Evolutionary conservation across 2,113 vertebrate species (phyloP), one percentile per base, ranked within the genome.

Genomic region (Callithrix jacchus): DNA sequence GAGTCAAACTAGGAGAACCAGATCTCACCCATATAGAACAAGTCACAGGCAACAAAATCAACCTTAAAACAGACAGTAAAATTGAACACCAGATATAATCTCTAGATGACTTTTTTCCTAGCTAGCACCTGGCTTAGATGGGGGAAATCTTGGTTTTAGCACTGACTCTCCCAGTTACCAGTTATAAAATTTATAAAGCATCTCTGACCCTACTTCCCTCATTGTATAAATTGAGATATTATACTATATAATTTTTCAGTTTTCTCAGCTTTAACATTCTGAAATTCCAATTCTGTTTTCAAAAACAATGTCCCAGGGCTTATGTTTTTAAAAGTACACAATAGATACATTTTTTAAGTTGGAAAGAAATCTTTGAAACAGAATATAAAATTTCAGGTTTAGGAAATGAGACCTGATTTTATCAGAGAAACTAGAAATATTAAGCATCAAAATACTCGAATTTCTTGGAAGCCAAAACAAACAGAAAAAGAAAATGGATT

Each of bases 401-500:
- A 71, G 18, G 11, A 77, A 18, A 13, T 18, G 6, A 82, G 7
- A 79, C 21, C 12, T 6, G 17, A 70, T 66, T 90, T 90, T 80
- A 79, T 92, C 73, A 95, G 40, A 68, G 32, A 87, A 94, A 94
- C 35, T 80, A 79, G 37, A 84, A 88, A 82, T 66, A 21, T 58
- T 84, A 76, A 81, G 27, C 49, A 76, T 40, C 8, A 70, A 93
- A 80, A 74, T 52, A 30, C 90, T 95, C 30, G 49, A 10, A 49
- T 49, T 80, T 94, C 54, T 90, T 94, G 32, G 74, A 90, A 66
- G 14, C 6, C 70, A 93, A 58, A 80, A 1, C 61, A 87, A 96
- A 76, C 12, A 84, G 6, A 52, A 52, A 92, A 45, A 40, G 27
- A 87, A 47, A 87, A 56, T 42, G 37, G 0, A 21, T 79, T 40